Evolutionary conservation across 2,797 vertebrate genomes (phyloP).

Genomic region (Coccyzus lansbergi): DNA sequence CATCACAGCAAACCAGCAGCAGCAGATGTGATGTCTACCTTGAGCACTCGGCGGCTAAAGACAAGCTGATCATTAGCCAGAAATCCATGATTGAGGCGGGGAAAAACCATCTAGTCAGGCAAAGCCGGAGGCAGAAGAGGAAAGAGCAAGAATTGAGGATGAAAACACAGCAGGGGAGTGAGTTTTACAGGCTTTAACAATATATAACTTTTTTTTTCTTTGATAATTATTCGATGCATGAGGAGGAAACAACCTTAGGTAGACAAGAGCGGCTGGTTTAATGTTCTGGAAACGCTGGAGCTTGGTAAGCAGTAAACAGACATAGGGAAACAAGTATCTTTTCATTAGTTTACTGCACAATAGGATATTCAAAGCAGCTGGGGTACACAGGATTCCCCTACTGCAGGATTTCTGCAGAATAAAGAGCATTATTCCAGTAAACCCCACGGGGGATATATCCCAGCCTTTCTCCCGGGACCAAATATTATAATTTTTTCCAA

Average conservation of each 20-base stretch:
- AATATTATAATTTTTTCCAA: background rate
- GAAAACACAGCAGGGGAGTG: background rate
- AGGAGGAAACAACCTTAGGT: background rate
- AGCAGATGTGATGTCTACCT: slow-evolving; percentile 81
- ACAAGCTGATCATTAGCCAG: slow-evolving; percentile 83
- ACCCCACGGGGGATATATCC: background rate
- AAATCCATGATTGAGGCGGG: slow-evolving; percentile 86
- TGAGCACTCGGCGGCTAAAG: slow-evolving; percentile 86
- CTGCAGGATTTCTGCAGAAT: slow-evolving; percentile 10
- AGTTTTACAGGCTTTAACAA: background rate
- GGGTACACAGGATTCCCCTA: background rate
- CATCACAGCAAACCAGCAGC: slow-evolving; percentile 51
- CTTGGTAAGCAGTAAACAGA: background rate
- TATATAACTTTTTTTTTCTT: background rate
- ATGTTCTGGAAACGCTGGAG: background rate
- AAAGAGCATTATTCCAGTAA: slow-evolving; percentile 46
- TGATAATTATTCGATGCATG: background rate
- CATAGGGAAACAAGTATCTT: background rate
- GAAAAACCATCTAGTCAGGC: slow-evolving; percentile 88
- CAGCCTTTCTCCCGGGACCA: background rate
- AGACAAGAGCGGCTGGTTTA: background rate
- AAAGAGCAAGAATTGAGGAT: slow-evolving; percentile 38
- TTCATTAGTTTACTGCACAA: slow-evolving; percentile 13
- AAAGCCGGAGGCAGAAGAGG: slow-evolving; percentile 19
- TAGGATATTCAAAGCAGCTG: slow-evolving; percentile 35